These are phyloP conservation scores for Deladenus siricidicola DNA, from an alignment of 2,888 invertebrate species.

Conservation along the genomic window DNA sequence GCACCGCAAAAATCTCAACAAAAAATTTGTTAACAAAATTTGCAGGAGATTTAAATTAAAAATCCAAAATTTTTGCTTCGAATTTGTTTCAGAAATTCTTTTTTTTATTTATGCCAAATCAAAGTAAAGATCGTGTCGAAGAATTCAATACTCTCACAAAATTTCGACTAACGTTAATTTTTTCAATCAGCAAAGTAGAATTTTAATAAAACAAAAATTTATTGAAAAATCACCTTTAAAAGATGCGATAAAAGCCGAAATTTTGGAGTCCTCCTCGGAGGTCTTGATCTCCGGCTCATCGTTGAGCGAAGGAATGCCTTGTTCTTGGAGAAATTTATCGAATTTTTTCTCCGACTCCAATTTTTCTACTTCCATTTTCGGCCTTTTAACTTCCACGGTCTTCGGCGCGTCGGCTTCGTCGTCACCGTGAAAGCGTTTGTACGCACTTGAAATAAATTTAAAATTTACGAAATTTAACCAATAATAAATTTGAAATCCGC, in stretches of 20 bases:
- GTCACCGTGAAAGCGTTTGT: conserved; percentile 27
- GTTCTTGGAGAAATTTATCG: neutral
- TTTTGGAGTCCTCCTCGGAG: conserved; percentile 4
- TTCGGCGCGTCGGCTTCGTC: conserved; percentile 4
- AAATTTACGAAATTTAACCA: neutral
- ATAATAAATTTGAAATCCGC: neutral
- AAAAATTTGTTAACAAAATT: too few species aligned
- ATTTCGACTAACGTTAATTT: too few species aligned
- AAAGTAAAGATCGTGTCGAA: too few species aligned
- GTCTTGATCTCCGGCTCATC: neutral
- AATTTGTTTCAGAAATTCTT: too few species aligned
- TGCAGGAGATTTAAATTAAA: too few species aligned
- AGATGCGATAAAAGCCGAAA: conserved; percentile 7
- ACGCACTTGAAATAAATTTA: conserved; percentile 9
- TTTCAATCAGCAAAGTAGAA: neutral
- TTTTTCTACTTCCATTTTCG: conserved; percentile 43
- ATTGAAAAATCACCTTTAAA: too few species aligned
- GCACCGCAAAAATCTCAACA: too few species aligned
- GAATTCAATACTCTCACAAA: too few species aligned
- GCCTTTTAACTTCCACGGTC: neutral
- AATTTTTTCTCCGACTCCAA: conserved; percentile 1
- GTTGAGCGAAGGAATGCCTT: neutral
- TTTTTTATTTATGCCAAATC: too few species aligned
- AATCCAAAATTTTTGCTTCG: too few species aligned
- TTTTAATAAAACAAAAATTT: too few species aligned